These are phyloP conservation scores for Bombus polaris DNA, from an alignment of 1,140 invertebrate species.

Conservation along the genomic window DNA sequence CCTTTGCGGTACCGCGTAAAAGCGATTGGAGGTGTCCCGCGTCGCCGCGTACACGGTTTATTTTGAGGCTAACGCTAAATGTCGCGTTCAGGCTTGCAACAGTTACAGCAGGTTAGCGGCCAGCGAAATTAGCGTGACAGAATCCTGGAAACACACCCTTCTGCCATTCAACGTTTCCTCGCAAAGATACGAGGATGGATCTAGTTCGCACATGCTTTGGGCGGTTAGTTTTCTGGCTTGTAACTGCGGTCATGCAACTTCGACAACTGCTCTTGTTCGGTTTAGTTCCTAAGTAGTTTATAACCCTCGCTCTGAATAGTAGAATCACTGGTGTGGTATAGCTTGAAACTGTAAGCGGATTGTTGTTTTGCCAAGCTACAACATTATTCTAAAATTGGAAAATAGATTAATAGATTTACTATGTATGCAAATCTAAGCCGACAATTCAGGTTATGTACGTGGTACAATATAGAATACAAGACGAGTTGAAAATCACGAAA, in stretches of 20 bases:
- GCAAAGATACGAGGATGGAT: not conserved
- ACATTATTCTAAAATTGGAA: too few species aligned
- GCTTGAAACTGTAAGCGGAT: too few species aligned
- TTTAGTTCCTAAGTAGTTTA: slow-evolving; percentile 1
- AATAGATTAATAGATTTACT: too few species aligned
- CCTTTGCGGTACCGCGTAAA: not conserved
- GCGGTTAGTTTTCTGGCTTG: slow-evolving; percentile 5
- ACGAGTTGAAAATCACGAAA: too few species aligned
- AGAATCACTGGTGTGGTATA: not conserved
- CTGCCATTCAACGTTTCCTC: not conserved
- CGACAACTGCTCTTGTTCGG: not conserved
- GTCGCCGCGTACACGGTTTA: not conserved
- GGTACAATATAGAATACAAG: too few species aligned
- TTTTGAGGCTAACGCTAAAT: not conserved
- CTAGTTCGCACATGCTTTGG: not conserved
- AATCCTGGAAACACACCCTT: not conserved
- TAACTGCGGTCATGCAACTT: not conserved
- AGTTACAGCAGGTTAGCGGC: not conserved
- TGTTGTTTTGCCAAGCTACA: too few species aligned
- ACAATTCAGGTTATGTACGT: too few species aligned
- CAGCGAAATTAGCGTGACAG: not conserved
- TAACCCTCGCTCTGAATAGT: not conserved
- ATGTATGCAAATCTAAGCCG: too few species aligned
- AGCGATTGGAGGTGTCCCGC: not conserved
- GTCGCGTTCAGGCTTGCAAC: not conserved